Base-by-base conservation (phyloP, 2,888 invertebrate species). In the Drosophila neotestacea region DNA sequence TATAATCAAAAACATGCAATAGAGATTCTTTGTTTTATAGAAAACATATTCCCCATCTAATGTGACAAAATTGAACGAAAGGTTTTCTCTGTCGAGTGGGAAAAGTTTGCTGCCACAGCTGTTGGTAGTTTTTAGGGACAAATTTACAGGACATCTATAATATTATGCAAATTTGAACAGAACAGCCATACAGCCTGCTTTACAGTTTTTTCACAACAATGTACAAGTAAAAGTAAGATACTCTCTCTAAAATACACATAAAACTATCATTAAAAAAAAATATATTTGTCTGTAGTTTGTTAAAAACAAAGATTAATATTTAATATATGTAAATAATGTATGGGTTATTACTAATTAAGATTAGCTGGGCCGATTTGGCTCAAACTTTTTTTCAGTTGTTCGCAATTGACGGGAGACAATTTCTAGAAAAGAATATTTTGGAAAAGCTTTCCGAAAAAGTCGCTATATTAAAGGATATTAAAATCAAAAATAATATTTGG, bases 61-160 rank as follows among this genome's bases (percentile, higher is more conserved):
- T 3, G 10, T 22, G 13, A 48, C 36, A 36, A 22, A 4, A 16
- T 48, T 51, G 10, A 56, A 27, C 27, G 42, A 36, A 36, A 28
- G 44, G 46, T 27, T 56, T 46, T 46, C 46, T 22, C 46, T 6
- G 36, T 46, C 28, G 46, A 27, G 22, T 27, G 6, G n/a, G 27
- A 44, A 56, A 56, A 56, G 44, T 56, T 56, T 44, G 44, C 16
- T 27, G 56, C 13, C 44, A 56, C 46, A 56, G 56, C 46, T 56
- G 56, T 6, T 44, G 34, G 27, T 46, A 44, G 34, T 46, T 56
- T 44, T 56, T 44, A 10, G 16, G 9, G 4, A 22, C 32, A 42
- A 56, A 34, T 38, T 44, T 36, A 46, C 36, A 13, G 27, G 13
- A 46, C 36, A 56, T 56, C 36, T 46, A 36, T 56, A 46, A 36